These are phyloP conservation scores for Drosophila sturtevanti DNA, from an alignment of 1,140 invertebrate species.

Conservation along the genomic window DNA sequence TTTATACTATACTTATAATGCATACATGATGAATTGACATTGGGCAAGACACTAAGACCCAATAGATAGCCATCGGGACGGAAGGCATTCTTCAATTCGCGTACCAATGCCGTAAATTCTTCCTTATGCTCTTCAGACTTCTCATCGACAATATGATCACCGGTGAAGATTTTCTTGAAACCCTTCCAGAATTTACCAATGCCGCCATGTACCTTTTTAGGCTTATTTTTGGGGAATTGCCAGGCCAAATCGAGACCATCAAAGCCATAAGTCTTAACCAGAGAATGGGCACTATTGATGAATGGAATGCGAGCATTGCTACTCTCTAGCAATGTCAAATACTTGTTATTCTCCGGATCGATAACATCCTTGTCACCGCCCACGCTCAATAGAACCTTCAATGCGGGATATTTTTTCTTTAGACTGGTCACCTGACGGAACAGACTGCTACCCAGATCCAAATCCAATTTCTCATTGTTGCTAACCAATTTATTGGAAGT, in stretches of 20 bases:
- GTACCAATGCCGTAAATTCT: conserved; percentile 89
- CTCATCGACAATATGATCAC: conserved; percentile 87
- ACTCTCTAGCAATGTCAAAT: conserved; percentile 85
- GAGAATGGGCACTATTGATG: conserved; percentile 88
- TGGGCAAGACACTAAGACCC: conserved; percentile 88
- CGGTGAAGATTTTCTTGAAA: conserved; percentile 89
- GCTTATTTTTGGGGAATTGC: conserved; percentile 91
- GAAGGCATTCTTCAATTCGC: conserved; percentile 88
- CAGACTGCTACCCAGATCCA: conserved; percentile 87
- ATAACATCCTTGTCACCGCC: conserved; percentile 88
- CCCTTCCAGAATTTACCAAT: conserved; percentile 88
- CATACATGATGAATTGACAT: conserved; percentile 89
- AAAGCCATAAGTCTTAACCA: conserved; percentile 90
- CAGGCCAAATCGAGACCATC: conserved; percentile 94
- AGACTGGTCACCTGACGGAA: conserved; percentile 88
- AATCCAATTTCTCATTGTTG: conserved; percentile 88
- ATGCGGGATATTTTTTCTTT: conserved; percentile 87
- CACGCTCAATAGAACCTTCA: conserved; percentile 91
- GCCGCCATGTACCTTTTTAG: conserved; percentile 89
- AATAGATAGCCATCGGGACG: conserved; percentile 87
- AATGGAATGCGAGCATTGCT: conserved; percentile 88
- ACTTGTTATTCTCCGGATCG: conserved; percentile 82
- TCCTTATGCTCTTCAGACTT: conserved; percentile 90
- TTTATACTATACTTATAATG: neutral
- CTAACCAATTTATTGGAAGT: conserved; percentile 88